Percentiles rank a stretch among this genome's conserved stretches.
Evolutionary conservation across 2,797 vertebrate species (phyloP).

Genomic region (Sebastes itinus): DNA sequence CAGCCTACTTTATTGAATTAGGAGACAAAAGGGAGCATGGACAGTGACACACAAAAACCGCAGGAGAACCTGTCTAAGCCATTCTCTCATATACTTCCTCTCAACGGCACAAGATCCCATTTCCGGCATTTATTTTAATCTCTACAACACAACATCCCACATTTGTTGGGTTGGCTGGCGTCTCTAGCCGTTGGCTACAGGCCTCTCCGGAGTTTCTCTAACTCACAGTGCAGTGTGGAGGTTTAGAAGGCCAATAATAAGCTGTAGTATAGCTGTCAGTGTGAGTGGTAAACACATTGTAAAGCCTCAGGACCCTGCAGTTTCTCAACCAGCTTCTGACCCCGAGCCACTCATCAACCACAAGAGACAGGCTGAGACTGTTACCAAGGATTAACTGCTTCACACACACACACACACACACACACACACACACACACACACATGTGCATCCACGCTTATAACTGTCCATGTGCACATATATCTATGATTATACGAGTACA

Average conservation of each 20-base stretch:
- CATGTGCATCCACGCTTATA: not conserved
- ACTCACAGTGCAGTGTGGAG: conserved; percentile 60
- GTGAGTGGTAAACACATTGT: conserved; percentile 78
- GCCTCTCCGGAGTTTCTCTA: conserved; percentile 69
- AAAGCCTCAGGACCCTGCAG: conserved; percentile 69
- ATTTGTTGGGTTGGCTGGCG: conserved; percentile 42
- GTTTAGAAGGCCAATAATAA: conserved; percentile 76
- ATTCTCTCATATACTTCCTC: conserved; percentile 29
- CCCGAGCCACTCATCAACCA: conserved; percentile 73
- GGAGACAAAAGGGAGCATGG: conserved; percentile 41
- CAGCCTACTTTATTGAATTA: conserved; percentile 53
- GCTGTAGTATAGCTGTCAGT: conserved; percentile 73
- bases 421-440: not conserved
- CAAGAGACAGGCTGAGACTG: conserved; percentile 57
- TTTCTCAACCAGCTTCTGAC: conserved; percentile 65
- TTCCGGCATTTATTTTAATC: conserved; percentile 55
- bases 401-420: not conserved
- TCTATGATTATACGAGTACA: not conserved
- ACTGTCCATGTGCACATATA: not conserved
- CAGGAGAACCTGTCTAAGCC: conserved; percentile 46
- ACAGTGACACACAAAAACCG: conserved; percentile 44
- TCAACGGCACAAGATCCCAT: not conserved
- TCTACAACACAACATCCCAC: conserved; percentile 28
- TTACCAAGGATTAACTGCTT: conserved; percentile 58
- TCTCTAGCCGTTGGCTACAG: conserved; percentile 49